Evolutionary conservation across 2,797 vertebrate genomes (phyloP), one percentile per base, ranked within the genome.

Genomic region (Anguilla pacifica): DNA sequence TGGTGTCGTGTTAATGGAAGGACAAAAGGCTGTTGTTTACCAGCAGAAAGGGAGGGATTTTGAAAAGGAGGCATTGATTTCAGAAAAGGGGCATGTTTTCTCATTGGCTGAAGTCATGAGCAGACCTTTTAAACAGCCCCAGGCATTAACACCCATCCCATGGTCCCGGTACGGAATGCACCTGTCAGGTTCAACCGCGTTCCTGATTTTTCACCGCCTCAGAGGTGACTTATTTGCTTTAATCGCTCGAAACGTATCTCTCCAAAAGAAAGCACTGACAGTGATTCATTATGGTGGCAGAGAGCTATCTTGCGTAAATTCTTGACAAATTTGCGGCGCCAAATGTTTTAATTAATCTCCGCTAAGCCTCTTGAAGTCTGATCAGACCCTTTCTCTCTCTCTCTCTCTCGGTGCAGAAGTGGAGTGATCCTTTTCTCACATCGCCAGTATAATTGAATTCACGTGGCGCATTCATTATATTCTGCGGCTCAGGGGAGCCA

Each of bases 221-320:
- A 77, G 51, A 35, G 67, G 43, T 35, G 15, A 17, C n/a, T 35
- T 86, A 31, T 67, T 53, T 82, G 22, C 31, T 53, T 87, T 82
- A 86, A 82, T 53, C 55, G 43, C 53, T 31, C n/a, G 3, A 43
- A 77, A 77, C 17, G n/a, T 35, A 57, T 86, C 77, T 13, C 55
- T 15, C 55, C 13, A 57, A 79, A 51, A n/a, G 49, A 6, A 77
- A 79, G 51, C 74, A 15, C 6, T 82, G 77, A 81, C 51, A 55
- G 9, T 81, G 31, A 86, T 86, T 85, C 2, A 77, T 77, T 77
- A 35, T 35, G 9, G n/a, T 77, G 11, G 72, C 28, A 22, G 72
- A 19, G 72, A 77, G 35, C 72, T 77, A 77, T 77, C 35, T 43
- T 43, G 72, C 72, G 43, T 77, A 77, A 77, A 77, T 77, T 77